Evolutionary conservation across 2,888 invertebrate species (phyloP), one percentile per base, ranked within the genome.

Genomic region (Gonocerus acuteangulatus): DNA sequence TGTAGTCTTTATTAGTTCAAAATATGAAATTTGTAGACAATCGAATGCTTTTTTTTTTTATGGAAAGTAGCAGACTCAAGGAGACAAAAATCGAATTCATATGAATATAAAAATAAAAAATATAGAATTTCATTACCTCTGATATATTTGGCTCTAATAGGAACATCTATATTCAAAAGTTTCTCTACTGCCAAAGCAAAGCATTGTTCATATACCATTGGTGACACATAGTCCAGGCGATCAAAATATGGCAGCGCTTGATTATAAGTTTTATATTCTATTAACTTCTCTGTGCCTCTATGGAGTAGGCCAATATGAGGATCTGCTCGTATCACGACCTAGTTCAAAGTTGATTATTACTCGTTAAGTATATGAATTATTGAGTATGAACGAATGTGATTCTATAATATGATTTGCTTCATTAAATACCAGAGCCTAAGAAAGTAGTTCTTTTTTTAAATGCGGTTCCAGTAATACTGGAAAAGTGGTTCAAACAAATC

Each of bases 141-240:
- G 67, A 99, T 97, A 71, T 90, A 97, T 74, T 99, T 96, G 0
- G 95, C 97, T 57, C 99, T 78, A 0, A 88, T 66, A 0, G 96
- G 95, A n/a, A 95, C 82, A 32, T 95, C 91, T 65, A 96, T 93
- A 71, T 96, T 96, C 0, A 99, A 79, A 1, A 99, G 79, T 71
- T 96, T 97, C 74, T 99, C 99, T 0, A 99, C 87, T 0, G 97
- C 97, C 63, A 99, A 72, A 1, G 95, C 92, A 75, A 88, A 99
- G 71, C 92, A 92, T 71, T 97, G 96, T 72, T 99, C 97, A 73
- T 97, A 99, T 75, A 91, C 92, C 97, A 99, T 97, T 96, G 97
- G 97, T 0, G 96, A 96, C 0, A 96, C 96, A 71, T 99, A 99
- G 77, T 99, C 97, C 58, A 97, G 78, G 0, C 95, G 86, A 77